Evolutionary conservation across 2,797 vertebrate genomes (phyloP).

Genomic region (Trachops cirrhosus): DNA sequence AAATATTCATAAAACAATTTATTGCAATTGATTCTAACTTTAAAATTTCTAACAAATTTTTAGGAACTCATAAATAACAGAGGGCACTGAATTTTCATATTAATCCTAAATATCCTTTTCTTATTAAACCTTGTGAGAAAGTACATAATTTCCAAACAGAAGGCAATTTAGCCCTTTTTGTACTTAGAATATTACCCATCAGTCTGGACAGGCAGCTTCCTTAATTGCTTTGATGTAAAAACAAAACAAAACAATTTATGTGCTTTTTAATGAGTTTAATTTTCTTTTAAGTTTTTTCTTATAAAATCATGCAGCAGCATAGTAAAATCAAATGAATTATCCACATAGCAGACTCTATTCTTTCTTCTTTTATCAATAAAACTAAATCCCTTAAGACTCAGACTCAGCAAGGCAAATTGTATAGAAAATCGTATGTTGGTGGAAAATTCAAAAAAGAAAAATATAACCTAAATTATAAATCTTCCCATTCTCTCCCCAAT

Average conservation of each 20-base stretch:
- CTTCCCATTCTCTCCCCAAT: not conserved
- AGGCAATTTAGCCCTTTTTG: constrained; percentile 77
- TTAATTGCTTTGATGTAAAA: constrained; percentile 81
- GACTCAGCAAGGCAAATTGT: constrained; percentile 59
- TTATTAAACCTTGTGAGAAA: constrained; percentile 79
- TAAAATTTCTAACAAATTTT: constrained; percentile 58
- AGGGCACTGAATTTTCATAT: constrained; percentile 65
- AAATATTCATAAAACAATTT: constrained; percentile 30
- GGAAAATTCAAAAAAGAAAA: constrained; percentile 38
- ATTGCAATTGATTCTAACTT: constrained; percentile 64
- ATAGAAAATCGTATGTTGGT: constrained; percentile 31
- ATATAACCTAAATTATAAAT: constrained; percentile 40
- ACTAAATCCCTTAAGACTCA: constrained; percentile 60
- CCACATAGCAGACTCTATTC: constrained; percentile 57
- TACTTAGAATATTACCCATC: constrained; percentile 75
- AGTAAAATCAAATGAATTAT: constrained; percentile 80
- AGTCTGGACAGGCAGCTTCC: constrained; percentile 70
- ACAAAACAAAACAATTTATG: constrained; percentile 68
- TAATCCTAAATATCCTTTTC: constrained; percentile 72
- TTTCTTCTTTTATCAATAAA: constrained; percentile 62
- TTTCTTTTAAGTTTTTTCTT: constrained; percentile 80
- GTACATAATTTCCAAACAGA: constrained; percentile 75
- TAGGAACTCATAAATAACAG: constrained; percentile 67
- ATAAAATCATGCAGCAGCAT: constrained; percentile 68
- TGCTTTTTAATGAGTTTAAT: constrained; percentile 81